Evolutionary conservation across 1,140 invertebrate species (phyloP).

Genomic region (Pseudomyrmex flavicornis): DNA sequence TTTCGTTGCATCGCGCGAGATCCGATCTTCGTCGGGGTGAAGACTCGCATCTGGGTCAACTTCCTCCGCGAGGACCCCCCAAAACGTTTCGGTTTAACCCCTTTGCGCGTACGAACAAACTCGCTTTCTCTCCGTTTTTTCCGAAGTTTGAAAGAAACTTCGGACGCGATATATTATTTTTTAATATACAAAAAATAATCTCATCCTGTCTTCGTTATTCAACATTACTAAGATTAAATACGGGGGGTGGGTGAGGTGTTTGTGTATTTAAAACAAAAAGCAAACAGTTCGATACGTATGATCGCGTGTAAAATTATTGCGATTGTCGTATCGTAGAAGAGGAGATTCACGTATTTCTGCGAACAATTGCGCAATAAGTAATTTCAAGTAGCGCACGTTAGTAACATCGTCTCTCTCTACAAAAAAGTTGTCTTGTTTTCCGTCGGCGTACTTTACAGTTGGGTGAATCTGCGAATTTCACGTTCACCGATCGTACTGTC

Average conservation of each 20-base stretch:
- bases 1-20: slow-evolving; percentile 74
- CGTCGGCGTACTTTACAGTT: neutral
- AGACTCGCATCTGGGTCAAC: slow-evolving; percentile 83
- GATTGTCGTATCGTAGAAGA: too few species aligned
- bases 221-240: too few species aligned
- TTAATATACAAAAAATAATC: too few species aligned
- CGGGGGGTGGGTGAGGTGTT: too few species aligned
- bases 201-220: too few species aligned
- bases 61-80: slow-evolving; percentile 80
- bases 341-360: too few species aligned
- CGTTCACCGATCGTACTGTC: slow-evolving; percentile 61
- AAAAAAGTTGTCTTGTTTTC: slow-evolving; percentile 7
- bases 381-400: neutral
- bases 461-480: slow-evolving; percentile 68
- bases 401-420: neutral
- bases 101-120: slow-evolving; percentile 44
- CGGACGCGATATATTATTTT: neutral
- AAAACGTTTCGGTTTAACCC: slow-evolving; percentile 70
- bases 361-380: neutral
- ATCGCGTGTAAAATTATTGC: too few species aligned
- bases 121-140: slow-evolving; percentile 14
- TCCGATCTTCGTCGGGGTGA: slow-evolving; percentile 72
- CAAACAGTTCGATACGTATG: too few species aligned
- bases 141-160: neutral
- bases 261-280: too few species aligned